Conservation (phyloP, 2,797 vertebrate species). For the Paguma larvata region DNA sequence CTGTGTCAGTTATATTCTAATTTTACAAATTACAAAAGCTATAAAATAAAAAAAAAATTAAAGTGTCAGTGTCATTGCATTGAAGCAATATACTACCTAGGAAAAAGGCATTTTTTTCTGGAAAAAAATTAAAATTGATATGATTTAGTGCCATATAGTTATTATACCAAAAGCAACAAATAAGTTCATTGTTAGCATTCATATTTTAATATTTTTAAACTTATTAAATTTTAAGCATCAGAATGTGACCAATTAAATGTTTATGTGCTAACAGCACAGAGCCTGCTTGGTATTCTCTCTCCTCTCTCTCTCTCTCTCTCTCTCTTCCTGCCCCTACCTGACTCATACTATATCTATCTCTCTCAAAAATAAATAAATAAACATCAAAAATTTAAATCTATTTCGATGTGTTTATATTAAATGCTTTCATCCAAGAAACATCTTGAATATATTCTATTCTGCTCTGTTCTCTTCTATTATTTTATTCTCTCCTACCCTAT, state of each 20-base stretch:
- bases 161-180: not conserved
- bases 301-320: too few relatives aligned
- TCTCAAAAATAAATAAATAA: too few relatives aligned
- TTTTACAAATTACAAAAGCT: not conserved
- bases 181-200: not conserved
- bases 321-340: too few relatives aligned
- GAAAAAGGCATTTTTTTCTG: not conserved
- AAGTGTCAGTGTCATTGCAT: not conserved
- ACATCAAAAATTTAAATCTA: not conserved
- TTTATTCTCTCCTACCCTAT: not conserved
- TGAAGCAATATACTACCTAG: not conserved
- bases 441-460: not conserved
- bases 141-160: not conserved
- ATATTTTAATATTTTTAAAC: not conserved
- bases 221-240: not conserved
- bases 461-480: not conserved
- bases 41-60: not conserved
- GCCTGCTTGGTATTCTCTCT: too few relatives aligned
- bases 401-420: not conserved
- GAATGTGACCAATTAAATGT: not conserved
- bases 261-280: too few relatives aligned
- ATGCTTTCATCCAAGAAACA: not conserved
- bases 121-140: not conserved
- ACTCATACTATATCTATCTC: too few relatives aligned
- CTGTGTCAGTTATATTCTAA: not conserved